Evolutionary conservation across 2,888 invertebrate genomes (phyloP).

Genomic region (Eilema sororculum): DNA sequence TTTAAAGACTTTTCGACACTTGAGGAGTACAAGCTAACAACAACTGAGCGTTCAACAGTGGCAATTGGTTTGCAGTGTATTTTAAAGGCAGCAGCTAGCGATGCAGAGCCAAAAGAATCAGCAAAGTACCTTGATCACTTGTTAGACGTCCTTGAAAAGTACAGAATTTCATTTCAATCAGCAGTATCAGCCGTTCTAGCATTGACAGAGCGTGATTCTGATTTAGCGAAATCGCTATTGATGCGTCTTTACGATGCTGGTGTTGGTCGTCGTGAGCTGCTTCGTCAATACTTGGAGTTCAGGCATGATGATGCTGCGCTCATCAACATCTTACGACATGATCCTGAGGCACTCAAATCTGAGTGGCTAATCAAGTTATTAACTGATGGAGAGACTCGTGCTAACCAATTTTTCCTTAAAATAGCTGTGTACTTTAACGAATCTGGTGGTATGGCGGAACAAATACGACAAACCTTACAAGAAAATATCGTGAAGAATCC

Average conservation of each 20-base stretch:
- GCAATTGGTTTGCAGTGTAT: constrained; percentile 45
- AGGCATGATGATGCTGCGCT: constrained; percentile 63
- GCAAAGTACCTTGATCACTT: constrained; percentile 46
- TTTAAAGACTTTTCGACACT: constrained; percentile 61
- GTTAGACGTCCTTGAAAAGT: constrained; percentile 56
- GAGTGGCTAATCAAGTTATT: constrained; percentile 49
- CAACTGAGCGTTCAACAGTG: constrained; percentile 55
- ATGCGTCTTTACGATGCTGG: constrained; percentile 55
- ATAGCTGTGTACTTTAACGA: constrained; percentile 67
- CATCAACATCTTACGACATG: constrained; percentile 68
- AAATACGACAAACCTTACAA: constrained; percentile 37
- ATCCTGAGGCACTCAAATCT: constrained; percentile 51
- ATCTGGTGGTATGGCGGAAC: constrained; percentile 57
- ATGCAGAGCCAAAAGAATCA: constrained; percentile 33
- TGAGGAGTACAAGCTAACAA: constrained; percentile 59
- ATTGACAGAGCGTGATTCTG: constrained; percentile 49
- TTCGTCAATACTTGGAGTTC: constrained; percentile 59
- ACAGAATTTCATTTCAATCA: constrained; percentile 51
- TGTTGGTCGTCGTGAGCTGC: constrained; percentile 63
- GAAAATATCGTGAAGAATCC: constrained; percentile 21
- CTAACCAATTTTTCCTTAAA: constrained; percentile 45
- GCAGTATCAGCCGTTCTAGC: constrained; percentile 49
- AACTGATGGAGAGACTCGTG: constrained; percentile 22
- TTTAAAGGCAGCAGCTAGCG: constrained; percentile 46
- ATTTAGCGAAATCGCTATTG: constrained; percentile 48